Evolutionary conservation across 2,797 vertebrate genomes (phyloP).

Genomic region (Carduelis carduelis): DNA sequence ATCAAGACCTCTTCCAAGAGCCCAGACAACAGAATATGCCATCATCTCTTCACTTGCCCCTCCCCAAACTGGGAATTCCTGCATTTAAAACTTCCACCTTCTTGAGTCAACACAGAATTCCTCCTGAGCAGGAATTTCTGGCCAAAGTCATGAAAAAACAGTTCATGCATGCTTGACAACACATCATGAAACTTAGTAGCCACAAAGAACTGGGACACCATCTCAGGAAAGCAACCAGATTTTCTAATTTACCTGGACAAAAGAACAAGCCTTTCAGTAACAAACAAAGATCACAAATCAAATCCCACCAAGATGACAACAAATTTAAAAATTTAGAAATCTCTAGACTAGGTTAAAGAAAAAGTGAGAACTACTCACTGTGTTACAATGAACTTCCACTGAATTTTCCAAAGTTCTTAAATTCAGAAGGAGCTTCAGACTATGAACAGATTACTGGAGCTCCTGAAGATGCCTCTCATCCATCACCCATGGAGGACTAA

Average conservation of each 20-base stretch:
- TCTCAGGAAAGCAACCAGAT: background rate
- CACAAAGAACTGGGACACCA: background rate
- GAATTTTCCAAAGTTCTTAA: background rate
- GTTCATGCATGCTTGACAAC: rapidly evolving
- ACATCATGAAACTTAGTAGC: rapidly evolving
- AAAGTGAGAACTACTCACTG: background rate
- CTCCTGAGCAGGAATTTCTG: background rate
- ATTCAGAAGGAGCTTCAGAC: background rate
- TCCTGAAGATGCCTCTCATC: background rate
- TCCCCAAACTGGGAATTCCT: background rate
- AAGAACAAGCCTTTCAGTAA: background rate
- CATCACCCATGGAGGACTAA: rapidly evolving
- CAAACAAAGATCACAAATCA: background rate
- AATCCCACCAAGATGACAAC: background rate
- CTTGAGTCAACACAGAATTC: background rate
- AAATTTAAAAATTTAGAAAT: background rate
- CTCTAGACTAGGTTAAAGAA: background rate
- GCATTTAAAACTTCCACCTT: background rate
- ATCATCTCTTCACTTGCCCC: background rate
- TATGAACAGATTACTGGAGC: rapidly evolving
- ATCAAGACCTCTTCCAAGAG: background rate
- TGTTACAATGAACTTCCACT: background rate
- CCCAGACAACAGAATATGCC: rapidly evolving
- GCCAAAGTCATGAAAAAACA: background rate
- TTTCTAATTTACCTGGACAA: background rate